Evolutionary conservation across 2,797 vertebrate species (phyloP).

Genomic region (Bryconaethiops microstoma): DNA sequence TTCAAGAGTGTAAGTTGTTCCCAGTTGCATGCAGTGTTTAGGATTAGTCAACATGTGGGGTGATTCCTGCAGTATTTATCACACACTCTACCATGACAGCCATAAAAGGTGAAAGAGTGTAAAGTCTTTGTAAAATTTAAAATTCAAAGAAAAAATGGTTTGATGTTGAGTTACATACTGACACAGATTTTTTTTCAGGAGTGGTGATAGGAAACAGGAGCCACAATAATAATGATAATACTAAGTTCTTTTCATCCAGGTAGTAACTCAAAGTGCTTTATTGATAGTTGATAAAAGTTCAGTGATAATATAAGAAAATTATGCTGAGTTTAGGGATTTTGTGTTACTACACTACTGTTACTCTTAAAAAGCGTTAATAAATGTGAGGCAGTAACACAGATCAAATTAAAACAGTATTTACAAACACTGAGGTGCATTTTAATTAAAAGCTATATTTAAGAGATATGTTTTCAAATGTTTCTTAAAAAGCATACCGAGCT

Average conservation of each 20-base stretch:
- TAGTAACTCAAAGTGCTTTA: no score
- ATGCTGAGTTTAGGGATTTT: no score
- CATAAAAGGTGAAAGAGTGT: not conserved
- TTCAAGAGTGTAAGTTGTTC: slow-evolving; percentile 84
- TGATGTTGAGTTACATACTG: not conserved
- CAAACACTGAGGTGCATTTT: no score
- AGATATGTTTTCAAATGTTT: no score
- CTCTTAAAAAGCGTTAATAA: no score
- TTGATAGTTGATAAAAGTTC: no score
- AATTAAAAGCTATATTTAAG: no score
- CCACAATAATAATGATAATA: not conserved
- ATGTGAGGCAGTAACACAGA: no score
- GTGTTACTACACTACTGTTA: no score
- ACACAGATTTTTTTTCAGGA: not conserved
- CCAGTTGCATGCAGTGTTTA: not conserved
- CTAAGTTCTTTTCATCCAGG: not conserved
- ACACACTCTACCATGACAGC: not conserved
- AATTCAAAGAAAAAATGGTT: not conserved
- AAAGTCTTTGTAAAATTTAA: not conserved
- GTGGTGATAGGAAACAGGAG: not conserved
- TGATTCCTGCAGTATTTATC: not conserved
- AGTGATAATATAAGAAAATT: no score
- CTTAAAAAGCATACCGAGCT: no score
- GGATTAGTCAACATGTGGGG: not conserved
- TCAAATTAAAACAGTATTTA: no score